A percentile compares a stretch with the other conserved stretches of the same genome.
Evolutionary conservation across 1,140 invertebrate genomes (phyloP).

Genomic region (Ostrea edulis): DNA sequence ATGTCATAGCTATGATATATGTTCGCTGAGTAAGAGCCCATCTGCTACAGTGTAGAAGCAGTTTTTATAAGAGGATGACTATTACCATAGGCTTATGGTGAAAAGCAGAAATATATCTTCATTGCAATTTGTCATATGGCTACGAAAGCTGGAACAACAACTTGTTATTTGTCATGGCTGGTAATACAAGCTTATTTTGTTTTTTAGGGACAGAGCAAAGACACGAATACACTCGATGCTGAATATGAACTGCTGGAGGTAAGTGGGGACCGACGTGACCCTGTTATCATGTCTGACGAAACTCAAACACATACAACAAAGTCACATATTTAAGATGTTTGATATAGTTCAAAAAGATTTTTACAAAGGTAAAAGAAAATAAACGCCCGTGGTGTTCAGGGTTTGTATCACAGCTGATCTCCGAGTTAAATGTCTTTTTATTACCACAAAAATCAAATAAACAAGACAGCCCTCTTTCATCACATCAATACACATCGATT

Average conservation of each 20-base stretch:
- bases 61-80: neutral
- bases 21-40: neutral
- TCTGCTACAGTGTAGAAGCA: neutral
- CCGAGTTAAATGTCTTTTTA: constrained; percentile 30
- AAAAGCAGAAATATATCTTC: neutral
- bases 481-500: constrained; percentile 32
- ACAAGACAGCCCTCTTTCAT: neutral
- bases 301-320: neutral
- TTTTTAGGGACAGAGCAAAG: constrained; percentile 45
- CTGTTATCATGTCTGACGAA: neutral
- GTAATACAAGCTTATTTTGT: neutral
- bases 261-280: neutral
- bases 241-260: constrained; percentile 57
- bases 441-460: constrained; percentile 16
- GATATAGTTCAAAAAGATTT: constrained; percentile 6
- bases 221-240: constrained; percentile 32
- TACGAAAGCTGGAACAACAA: neutral
- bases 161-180: neutral
- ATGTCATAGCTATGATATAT: constrained; percentile 20
- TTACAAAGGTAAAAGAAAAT: constrained; percentile 1
- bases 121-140: neutral
- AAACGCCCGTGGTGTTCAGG: neutral
- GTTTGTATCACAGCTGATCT: neutral
- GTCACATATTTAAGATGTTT: neutral
- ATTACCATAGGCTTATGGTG: neutral